Conservation (phyloP, 2,797 vertebrate species). For the Spatula versicolor region DNA sequence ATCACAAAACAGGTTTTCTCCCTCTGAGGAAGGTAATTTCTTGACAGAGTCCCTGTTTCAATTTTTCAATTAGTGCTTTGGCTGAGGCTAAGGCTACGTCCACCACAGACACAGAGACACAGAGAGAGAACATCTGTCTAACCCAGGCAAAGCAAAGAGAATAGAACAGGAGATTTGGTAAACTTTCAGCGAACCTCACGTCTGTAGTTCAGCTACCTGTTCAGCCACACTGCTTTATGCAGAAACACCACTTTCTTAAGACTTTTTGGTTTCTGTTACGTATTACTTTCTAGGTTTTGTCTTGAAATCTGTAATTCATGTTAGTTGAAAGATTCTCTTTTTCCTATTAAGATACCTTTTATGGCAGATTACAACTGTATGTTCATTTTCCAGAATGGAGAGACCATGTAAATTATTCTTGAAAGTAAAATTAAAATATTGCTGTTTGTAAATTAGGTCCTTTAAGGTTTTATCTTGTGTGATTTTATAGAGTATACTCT, state of each 20-base stretch:
- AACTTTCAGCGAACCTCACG: background rate
- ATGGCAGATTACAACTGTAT: background rate
- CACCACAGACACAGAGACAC: background rate
- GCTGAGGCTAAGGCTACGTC: background rate
- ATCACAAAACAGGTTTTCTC: background rate
- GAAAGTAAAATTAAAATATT: background rate
- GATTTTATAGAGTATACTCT: background rate
- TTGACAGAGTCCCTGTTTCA: background rate
- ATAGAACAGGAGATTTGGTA: accelerated
- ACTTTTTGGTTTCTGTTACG: background rate
- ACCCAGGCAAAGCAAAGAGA: background rate
- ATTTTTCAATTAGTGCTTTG: background rate
- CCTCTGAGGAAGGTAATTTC: background rate
- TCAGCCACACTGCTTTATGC: background rate
- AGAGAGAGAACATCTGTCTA: background rate
- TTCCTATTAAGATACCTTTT: background rate
- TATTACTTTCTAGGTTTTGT: background rate
- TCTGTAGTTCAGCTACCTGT: background rate
- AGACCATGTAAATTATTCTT: background rate
- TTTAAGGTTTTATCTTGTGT: background rate
- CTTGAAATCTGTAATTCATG: background rate
- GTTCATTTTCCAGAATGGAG: background rate
- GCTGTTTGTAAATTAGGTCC: background rate
- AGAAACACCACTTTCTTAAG: background rate
- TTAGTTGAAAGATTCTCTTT: background rate